These are phyloP conservation scores for Xestobium rufovillosum DNA, from an alignment of 2,888 invertebrate genomes.

Conservation along the genomic window DNA sequence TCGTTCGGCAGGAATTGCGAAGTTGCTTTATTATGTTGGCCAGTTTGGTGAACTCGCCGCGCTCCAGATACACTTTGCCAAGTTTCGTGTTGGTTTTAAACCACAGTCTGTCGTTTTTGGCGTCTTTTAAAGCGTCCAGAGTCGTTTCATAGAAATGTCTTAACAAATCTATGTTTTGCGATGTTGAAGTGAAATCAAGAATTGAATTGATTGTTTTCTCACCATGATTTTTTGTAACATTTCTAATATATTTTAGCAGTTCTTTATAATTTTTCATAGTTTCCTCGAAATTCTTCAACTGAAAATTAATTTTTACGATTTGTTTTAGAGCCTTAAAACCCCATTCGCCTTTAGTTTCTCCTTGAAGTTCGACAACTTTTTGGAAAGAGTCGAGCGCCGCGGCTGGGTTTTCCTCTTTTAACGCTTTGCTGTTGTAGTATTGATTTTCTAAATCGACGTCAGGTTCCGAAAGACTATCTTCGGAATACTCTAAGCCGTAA, in stretches of 20 bases:
- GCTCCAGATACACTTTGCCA: constrained; percentile 94
- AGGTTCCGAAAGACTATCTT: constrained; percentile 97
- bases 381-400: constrained; percentile 87
- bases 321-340: constrained; percentile 99
- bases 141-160: constrained; percentile 98
- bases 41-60: constrained; percentile 85
- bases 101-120: constrained; percentile 98
- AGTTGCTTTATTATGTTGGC: constrained; percentile 93
- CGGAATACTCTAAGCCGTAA: constrained; percentile 96
- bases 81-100: constrained; percentile 99
- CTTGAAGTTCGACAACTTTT: constrained; percentile 94
- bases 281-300: constrained; percentile 73
- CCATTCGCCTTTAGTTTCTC: constrained; percentile 97
- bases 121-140: constrained; percentile 85
- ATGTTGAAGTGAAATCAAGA: constrained; percentile 96
- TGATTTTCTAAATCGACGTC: constrained; percentile 99
- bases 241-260: constrained; percentile 92
- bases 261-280: constrained; percentile 67
- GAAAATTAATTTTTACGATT: constrained; percentile 99
- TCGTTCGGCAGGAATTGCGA: constrained; percentile 92
- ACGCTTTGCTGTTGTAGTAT: constrained; percentile 96
- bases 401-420: constrained; percentile 91
- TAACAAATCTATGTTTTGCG: constrained; percentile 73
- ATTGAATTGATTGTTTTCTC: constrained; percentile 99
- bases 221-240: constrained; percentile 96